These are phyloP conservation scores for Apostichopus californicus DNA, from an alignment of 35 echinoderm and acorn worm species.

Conservation along the genomic window DNA sequence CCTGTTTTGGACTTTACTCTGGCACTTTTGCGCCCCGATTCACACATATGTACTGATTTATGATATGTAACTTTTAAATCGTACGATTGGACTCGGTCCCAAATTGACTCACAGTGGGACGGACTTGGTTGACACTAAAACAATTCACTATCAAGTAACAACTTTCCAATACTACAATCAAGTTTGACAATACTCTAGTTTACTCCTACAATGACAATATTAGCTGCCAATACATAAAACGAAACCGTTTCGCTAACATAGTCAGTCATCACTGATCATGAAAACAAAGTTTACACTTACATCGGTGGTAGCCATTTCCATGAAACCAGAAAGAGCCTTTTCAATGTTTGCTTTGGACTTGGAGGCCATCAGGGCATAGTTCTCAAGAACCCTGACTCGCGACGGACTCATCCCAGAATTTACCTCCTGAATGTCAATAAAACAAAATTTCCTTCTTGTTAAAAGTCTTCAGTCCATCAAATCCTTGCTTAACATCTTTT, in stretches of 20 bases:
- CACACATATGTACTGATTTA: no score
- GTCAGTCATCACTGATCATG: neutral
- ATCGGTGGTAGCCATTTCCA: conserved; percentile 86
- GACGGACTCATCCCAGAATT: conserved; percentile 66
- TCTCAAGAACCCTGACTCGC: conserved; percentile 64
- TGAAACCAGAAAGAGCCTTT: conserved; percentile 88
- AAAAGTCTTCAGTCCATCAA: neutral
- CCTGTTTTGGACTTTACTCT: no score
- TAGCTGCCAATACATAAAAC: neutral
- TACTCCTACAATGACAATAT: neutral
- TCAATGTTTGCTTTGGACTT: conserved; percentile 97
- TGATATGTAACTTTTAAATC: no score
- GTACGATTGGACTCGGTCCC: no score
- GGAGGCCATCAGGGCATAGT: conserved; percentile 84
- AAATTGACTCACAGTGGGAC: no score
- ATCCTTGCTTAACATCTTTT: neutral
- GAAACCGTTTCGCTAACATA: neutral
- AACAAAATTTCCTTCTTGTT: neutral
- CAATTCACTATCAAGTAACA: neutral
- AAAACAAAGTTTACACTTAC: neutral
- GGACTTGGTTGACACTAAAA: no score
- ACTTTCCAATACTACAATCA: neutral
- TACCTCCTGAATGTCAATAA: conserved; percentile 60
- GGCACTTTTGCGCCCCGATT: no score
- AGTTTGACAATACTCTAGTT: neutral